These are phyloP conservation scores for Porites cylindrica DNA, from an alignment of 92 coral and sea anemone genomes.

Conservation along the genomic window DNA sequence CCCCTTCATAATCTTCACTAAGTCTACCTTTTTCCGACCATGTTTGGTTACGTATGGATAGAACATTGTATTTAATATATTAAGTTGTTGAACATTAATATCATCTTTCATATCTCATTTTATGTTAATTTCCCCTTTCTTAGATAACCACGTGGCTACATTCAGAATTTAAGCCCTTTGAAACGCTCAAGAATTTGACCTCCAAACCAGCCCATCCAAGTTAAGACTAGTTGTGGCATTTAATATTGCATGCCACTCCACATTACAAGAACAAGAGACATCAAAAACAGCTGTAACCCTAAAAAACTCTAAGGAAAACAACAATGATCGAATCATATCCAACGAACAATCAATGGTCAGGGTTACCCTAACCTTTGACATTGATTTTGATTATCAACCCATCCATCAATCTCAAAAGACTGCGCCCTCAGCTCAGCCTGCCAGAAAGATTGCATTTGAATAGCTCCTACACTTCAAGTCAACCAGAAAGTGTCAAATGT, in stretches of 20 bases:
- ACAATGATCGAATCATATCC: conserved; percentile 41
- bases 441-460: too few relatives aligned
- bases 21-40: too few relatives aligned
- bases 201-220: conserved; percentile 11
- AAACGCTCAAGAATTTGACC: conserved; percentile 49
- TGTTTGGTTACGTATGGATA: too few relatives aligned
- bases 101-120: conserved; percentile 28
- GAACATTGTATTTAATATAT: too few relatives aligned
- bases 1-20: too few relatives aligned
- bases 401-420: too few relatives aligned
- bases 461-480: conserved; percentile 18
- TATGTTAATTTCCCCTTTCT: conserved; percentile 21
- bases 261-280: conserved; percentile 30
- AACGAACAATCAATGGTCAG: conserved; percentile 55
- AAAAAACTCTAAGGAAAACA: conserved; percentile 33
- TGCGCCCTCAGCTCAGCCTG: background rate
- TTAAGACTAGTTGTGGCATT: conserved; percentile 59
- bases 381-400: too few relatives aligned
- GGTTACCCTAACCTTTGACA: conserved; percentile 48
- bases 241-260: conserved; percentile 50
- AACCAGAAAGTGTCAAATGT: conserved; percentile 68
- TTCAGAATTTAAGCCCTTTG: conserved; percentile 56
- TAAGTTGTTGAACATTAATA: too few relatives aligned
- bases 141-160: conserved; percentile 49
- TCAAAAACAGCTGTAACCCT: conserved; percentile 55